Evolutionary conservation across 2,888 invertebrate species (phyloP).

Genomic region (Octonoba sinensis): DNA sequence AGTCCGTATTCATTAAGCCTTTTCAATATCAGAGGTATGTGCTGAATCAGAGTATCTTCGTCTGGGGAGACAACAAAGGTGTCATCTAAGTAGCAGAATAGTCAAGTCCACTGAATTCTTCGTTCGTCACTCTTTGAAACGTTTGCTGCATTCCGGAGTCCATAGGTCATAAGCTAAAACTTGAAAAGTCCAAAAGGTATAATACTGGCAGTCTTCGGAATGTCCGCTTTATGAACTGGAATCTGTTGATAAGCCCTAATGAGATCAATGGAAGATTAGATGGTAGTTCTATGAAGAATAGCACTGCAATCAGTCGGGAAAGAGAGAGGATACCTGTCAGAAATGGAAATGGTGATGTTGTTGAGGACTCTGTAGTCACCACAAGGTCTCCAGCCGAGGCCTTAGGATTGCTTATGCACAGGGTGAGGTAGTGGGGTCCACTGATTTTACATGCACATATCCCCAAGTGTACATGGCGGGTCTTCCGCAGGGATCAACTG

Average conservation of each 20-base stretch:
- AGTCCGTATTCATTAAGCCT: background rate
- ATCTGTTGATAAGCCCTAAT: conserved; percentile 14
- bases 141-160: conserved; percentile 4
- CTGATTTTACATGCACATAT: no score
- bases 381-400: conserved; percentile 58
- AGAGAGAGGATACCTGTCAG: conserved; percentile 71
- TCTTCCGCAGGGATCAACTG: no score
- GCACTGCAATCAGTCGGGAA: conserved; percentile 70
- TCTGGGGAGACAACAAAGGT: background rate
- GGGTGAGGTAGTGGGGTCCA: no score
- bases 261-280: conserved; percentile 8
- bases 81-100: conserved; percentile 45
- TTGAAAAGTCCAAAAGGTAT: conserved; percentile 13
- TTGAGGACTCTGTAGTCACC: conserved; percentile 68
- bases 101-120: background rate
- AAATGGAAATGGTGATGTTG: conserved; percentile 68
- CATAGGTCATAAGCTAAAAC: conserved; percentile 17
- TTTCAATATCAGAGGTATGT: background rate
- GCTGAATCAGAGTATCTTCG: background rate
- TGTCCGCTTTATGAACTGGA: conserved; percentile 7
- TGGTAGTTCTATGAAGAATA: conserved; percentile 63
- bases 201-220: conserved; percentile 1
- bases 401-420: no score
- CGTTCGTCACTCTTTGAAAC: background rate
- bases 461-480: no score